Evolutionary conservation across 2,797 vertebrate genomes (phyloP), one percentile per base, ranked within the genome.

Genomic region (Tamandua tetradactyla): DNA sequence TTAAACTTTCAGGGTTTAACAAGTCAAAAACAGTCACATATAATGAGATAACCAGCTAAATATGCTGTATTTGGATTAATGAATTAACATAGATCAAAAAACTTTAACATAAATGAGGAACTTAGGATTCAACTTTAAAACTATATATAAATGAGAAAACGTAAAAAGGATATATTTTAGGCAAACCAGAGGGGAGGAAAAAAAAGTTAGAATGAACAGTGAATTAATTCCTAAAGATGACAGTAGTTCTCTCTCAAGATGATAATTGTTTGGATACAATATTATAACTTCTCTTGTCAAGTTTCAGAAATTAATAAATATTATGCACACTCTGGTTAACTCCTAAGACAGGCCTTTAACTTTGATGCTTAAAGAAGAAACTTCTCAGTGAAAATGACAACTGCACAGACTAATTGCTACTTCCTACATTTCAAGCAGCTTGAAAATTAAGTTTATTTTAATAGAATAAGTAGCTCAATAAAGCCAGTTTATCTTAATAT

Each of bases 401-500:
- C 59, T 15, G 78, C 4, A 75, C 0, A 89, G 89, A 81, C 25
- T 96, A 97, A 95, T 86, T 92, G 96, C 82, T 94, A 84, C 86
- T 93, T 94, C 52, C 66, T 95, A 83, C 32, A 92, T 82, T 81
- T 95, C 32, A 96, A 92, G 90, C 30, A 94, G 84, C 55, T 69
- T 95, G 80, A 94, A 97, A 96, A 94, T 96, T 40, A 96, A 95
- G 35, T 35, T 97, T 42, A 35, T 23, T 95, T 96, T 95, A 98
- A 97, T 76, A 92, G 82, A 97, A 94, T 76, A 96, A 97, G 97
- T 85, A 96, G 83, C 92, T 76, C 0, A 3, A 95, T 75, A 95
- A 90, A 25, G 35, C 72, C 96, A 93, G 97, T 96, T 96, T 97
- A 97, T 87, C 93, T 96, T 95, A 95, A 94, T 81, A 95, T 92